Base-by-base conservation (phyloP, 2,113 vertebrate species). In the Prietella phreatophila region DNA sequence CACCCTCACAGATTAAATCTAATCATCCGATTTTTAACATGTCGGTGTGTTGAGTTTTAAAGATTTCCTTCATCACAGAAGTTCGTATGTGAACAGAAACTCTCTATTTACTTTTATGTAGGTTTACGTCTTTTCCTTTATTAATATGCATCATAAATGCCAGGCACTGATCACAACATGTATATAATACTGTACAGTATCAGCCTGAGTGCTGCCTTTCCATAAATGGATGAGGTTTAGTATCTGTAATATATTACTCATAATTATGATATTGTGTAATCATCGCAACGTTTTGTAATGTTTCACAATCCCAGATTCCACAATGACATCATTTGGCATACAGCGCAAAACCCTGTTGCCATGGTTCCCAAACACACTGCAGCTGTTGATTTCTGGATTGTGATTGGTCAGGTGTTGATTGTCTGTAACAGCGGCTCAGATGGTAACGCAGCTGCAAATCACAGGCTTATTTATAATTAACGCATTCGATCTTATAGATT, bases 301-400 rank as follows among this genome's bases (percentile, higher is more conserved):
- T 78, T 78, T 78, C 75, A n/a, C 75, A 78, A 78, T 78, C 25
- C 27, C 75, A 53, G 47, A 78, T 19, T 47, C 13, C 47, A 78
- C 75, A 22, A 42, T 42, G 19, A 22, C 19, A 11, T 75, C 39
- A 25, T 25, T 22, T 9, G 3, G 9, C 8, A 47, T 1, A 73
- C 69, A 73, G 17, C 17, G 19, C 19, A 50, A 27, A 76, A n/a
- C 13, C 22, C 75, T 9, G 76, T 80, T 36, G n/a, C 75, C 47
- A 17, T 8, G 76, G 76, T 30, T 55, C 19, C 76, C 76, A 30
- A 80, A 80, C 50, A 73, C 9, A 69, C 0, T 30, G 36, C 67
- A 1, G 67, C 67, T 11, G 36, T 42, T 42, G 71, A 42, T 25
- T 75, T 42, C 36, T 14, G 25, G 22, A 27, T 50, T 50, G 10